Evolutionary conservation across 2,797 vertebrate species (phyloP).

Genomic region (Hafferia zeledoni): DNA sequence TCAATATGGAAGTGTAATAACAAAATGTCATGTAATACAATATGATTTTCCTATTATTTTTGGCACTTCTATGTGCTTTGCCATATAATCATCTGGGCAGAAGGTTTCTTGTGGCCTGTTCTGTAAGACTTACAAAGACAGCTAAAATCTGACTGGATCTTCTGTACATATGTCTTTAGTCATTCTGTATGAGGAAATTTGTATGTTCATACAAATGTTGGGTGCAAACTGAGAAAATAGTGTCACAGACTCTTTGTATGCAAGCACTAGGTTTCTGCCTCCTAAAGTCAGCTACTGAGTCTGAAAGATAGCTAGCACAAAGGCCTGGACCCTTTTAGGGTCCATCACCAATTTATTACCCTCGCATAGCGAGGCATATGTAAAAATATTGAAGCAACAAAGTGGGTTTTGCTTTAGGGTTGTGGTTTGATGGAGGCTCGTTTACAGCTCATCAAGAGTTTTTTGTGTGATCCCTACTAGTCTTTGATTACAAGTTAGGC

Average conservation of each 20-base stretch:
- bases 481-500: constrained; percentile 61
- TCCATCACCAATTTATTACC: not conserved
- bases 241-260: not conserved
- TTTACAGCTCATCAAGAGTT: constrained; percentile 55
- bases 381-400: constrained; percentile 9
- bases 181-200: not conserved
- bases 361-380: not conserved
- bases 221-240: not conserved
- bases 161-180: not conserved
- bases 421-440: constrained; percentile 12
- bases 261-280: not conserved
- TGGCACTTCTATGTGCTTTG: not conserved
- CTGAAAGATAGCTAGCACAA: not conserved
- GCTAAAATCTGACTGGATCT: not conserved
- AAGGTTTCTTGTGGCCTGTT: not conserved
- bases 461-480: not conserved
- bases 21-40: not conserved
- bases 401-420: constrained; percentile 2
- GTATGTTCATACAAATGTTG: not conserved
- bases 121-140: not conserved
- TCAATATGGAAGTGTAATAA: not conserved
- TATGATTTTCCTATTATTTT: not conserved
- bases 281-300: not conserved
- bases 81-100: not conserved
- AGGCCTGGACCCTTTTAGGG: not conserved